Base-by-base conservation (phyloP, 2,113 vertebrate genomes). In the Phyllopteryx taeniolatus region DNA sequence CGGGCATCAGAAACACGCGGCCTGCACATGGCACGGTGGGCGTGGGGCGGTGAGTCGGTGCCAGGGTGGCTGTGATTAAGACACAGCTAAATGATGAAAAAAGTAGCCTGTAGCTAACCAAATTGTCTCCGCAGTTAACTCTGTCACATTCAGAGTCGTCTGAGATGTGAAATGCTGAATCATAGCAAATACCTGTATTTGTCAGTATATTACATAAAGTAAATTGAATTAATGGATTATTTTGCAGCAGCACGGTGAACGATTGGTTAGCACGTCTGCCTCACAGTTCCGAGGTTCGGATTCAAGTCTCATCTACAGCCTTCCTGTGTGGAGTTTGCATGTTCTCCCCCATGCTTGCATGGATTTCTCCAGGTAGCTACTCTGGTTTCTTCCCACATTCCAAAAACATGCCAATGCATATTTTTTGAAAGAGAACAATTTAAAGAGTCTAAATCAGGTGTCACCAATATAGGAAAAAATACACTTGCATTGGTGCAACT, bases 91-190 rank as follows among this genome's bases (percentile, higher is more conserved):
- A 89, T 79, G 80, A 87, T 76, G 78, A 83, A 88, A 88, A 89
- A 83, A 86, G 74, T 87, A 84, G 87, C 88, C 87, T 83, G 81
- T 82, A 84, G 83, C 85, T 81, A 83, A 84, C 63, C 66, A 68
- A 79, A 86, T 86, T 73, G 86, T 84, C 70, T 85, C 81, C 79
- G 59, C 74, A 76, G 80, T 87, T 83, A 84, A 81, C 73, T 77
- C 83, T 33, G 81, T 84, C 88, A 83, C 80, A 77, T 83, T 83
- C 62, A 70, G 79, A 82, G 83, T 74, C 80, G 78, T 65, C 77
- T 71, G 75, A 67, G 79, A 83, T 72, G 74, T 79, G 68, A 84
- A 77, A 80, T 78, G 76, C 81, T 84, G 71, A 82, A 87, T 87
- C 80, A 75, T 56, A 83, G 73, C 73, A 78, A 78, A 74, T n/a